Base-by-base conservation (phyloP, 2,797 vertebrate genomes). In the Sebastes taczanowskii region DNA sequence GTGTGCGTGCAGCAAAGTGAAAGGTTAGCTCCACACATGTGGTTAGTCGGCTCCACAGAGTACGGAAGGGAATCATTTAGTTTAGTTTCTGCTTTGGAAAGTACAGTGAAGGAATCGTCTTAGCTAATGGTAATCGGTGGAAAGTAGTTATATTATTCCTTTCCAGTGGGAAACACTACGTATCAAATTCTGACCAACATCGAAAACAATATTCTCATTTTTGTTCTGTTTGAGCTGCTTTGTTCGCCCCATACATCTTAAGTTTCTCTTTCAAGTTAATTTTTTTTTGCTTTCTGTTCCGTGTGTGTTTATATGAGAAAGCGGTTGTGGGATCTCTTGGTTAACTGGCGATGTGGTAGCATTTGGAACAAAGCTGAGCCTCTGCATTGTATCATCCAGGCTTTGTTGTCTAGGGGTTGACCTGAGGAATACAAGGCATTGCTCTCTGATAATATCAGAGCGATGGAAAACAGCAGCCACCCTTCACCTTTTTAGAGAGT, bases 401-500 rank as follows among this genome's bases (percentile, higher is more conserved):
- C 62, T 83, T 78, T 83, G 63, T 83, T 72, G 60, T 80, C 46
- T 16, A 16, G 14, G 27, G 30, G 18, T 69, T 74, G 70, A 82
- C 66, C 78, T 63, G 29, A 58, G 63, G 22, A 61, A 64, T 42
- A 68, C 52, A 68, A 77, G 23, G 46, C 77, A 68, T 16, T 64
- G 53, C 82, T 78, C 82, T 78, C 67, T 78, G 60, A 81, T 53
- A 53, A 74, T 82, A 69, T 77, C 71, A 84, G 68, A 66, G 66
- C 1, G 3, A 74, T 86, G 81, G 71, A 89, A 89, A 92, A 81
- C 75, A 22, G 66, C 71, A 82, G 58, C 65, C 75, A 16, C 63
- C 80, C 86, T 81, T 91, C 87, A 90, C 93, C 79, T 92, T 90
- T 87, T 82, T 32, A 70, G 72, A 81, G 49, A 80, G 80, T 86